phyloP scores from a whole-genome alignment of 53 echinoderm and acorn worm species.

The Echinarachnius parma region DNA sequence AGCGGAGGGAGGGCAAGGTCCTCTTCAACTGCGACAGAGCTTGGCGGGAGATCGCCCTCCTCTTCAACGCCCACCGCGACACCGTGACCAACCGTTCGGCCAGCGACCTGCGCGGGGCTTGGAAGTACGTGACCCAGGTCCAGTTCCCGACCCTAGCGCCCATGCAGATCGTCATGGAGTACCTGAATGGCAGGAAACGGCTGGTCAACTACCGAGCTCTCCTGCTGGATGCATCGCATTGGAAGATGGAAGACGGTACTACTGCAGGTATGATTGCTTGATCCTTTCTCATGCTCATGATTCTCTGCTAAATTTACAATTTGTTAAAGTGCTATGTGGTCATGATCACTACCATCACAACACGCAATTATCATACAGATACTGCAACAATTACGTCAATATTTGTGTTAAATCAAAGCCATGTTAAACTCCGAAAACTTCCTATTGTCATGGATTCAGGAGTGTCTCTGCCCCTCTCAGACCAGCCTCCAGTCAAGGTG shows the following conservation, averaged over 20 bases:
- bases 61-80: slow-evolving; percentile 48
- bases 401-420: too few species aligned
- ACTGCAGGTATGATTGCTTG: too few species aligned
- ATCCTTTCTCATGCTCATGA: too few species aligned
- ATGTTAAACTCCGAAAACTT: too few species aligned
- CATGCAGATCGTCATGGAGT: slow-evolving; percentile 47
- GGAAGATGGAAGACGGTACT: slow-evolving; percentile 46
- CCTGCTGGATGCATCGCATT: slow-evolving; percentile 31
- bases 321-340: too few species aligned
- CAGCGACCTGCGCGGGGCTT: slow-evolving; percentile 24
- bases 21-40: slow-evolving; percentile 38
- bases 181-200: slow-evolving; percentile 32
- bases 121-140: slow-evolving; percentile 44
- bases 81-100: slow-evolving; percentile 20
- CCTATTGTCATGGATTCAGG: too few species aligned
- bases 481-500: too few species aligned
- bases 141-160: slow-evolving; percentile 39
- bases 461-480: too few species aligned
- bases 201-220: slow-evolving; percentile 40
- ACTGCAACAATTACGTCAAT: too few species aligned
- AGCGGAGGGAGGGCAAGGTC: slow-evolving; percentile 35
- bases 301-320: too few species aligned
- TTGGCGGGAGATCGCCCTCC: slow-evolving; percentile 40
- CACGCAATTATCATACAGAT: too few species aligned
- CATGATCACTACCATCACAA: too few species aligned